Base-by-base conservation (phyloP, 2,888 invertebrate species). In the Camponotus fellah region DNA sequence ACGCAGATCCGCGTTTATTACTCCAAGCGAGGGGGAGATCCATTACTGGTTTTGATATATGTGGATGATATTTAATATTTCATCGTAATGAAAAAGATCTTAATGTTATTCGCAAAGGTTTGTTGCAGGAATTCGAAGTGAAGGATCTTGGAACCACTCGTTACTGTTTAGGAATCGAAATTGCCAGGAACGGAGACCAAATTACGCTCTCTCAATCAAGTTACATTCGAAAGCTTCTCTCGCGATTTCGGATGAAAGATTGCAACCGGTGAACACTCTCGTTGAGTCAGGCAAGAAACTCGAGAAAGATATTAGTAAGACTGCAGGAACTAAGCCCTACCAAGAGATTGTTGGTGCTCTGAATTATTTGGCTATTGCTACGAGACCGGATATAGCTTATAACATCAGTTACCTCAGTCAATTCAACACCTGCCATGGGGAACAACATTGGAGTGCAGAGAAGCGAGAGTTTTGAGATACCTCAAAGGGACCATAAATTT, bases 171-270 rank as follows among this genome's bases (percentile, higher is more conserved):
- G 65, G 21, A 0, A 66, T 66, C 3, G 43, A 66, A 6, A 43
- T 66, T 8, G 43, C 8, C 65, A 43, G 43, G 8, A 43, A n/a
- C 9, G n/a, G 2, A 0, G 40, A 40, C 6, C 1, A 5, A 0
- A 66, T 66, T 4, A 1, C 43, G 0, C 21, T 75, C n/a, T 62
- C 37, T 9, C 75, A 75, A 26, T 5, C 21, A 1, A 0, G 0
- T 34, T 62, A 75, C n/a, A 62, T 75, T n/a, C 40, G 34, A 14
- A 46, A 62, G 34, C 10, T 40, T 9, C 34, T 49, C 8, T 26
- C 26, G n/a, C 64, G 49, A 5, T 75, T 75, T 12, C 2, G 46
- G 3, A 75, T 75, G 75, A 17, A 37, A 6, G 14, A 62, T 21
- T 64, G 62, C 2, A 75, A 64, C 3, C 62, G 0, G 64, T 40